Evolutionary conservation across 1,140 invertebrate species (phyloP), one percentile per base, ranked within the genome.

Genomic region (Leptopilina boulardi): DNA sequence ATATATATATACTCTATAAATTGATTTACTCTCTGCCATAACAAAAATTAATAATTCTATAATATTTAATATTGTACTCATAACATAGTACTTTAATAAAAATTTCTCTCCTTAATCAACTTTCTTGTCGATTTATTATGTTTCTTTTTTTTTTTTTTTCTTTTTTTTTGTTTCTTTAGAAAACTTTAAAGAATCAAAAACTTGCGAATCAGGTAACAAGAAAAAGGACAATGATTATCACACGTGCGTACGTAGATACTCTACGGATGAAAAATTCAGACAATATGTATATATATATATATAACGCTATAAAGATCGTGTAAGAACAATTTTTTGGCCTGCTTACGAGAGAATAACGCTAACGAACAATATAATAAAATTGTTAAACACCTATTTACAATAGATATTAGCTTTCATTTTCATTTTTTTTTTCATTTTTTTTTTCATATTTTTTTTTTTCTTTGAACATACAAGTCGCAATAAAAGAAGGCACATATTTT

Each of bases 1-100:
- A 79, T 84, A 80, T 85, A 84, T 83, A 84, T 82, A 80, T 70
- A 82, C 42, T 84, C 47, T 81, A 84, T 83, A 80, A 84, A 82
- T 83, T 86, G 83, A 80, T 71, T 79, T 82, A 70, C 51, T 54
- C 44, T 79, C 41, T 71, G 66, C 56, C 56, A 73, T 75, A 71
- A 76, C 73, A 72, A 38, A 75, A 42, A 76, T 47, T 66, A 44
- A 73, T 51, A 73, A 51, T 81, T 34, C 51, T 71, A 51, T 18
- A 44, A 51, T 51, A 18, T 51, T 51, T 38, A 47, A n/a, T n/a
- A 66, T n/a, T 30, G 26, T 30, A 66, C 59, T 66, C 59, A n/a
- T n/a, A 66, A 66, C n/a, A 66, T 8, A 51, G 47, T 51, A 51
- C 47, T 47, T 3, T 51, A 51, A 51, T 51, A 51, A 51, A 38